Base-by-base conservation (phyloP, 2,797 vertebrate genomes). In the Mus caroli region DNA sequence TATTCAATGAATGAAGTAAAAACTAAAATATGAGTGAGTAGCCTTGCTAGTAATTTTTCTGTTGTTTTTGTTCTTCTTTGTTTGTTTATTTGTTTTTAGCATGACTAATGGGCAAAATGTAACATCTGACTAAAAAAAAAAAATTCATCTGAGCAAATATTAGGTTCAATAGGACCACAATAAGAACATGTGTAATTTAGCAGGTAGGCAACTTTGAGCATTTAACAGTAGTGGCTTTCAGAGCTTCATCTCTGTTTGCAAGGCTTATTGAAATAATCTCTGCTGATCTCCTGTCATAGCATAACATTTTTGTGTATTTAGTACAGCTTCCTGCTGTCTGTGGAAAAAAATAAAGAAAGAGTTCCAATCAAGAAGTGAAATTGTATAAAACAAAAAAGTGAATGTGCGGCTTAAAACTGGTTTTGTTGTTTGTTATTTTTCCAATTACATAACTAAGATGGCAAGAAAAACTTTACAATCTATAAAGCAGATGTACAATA, bases 201-300 rank as follows among this genome's bases (percentile, higher is more conserved):
- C 60, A 91, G 90, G 92, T 56, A 97, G 50, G 13, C 43, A 79
- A 88, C 56, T 93, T 94, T 78, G 90, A 3, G 43, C 97, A 52
- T 92, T 92, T 95, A 56, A 94, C 75, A 5, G 15, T 77, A 94
- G 62, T 92, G 15, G 19, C 86, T 97, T 92, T 67, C 40, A 94
- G 77, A 86, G 37, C 52, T 80, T 67, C 78, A 94, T 96, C 94
- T 97, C 95, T 97, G 56, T 97, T 97, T 97, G 54, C 60, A 94
- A 94, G 62, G 75, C 89, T 84, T 92, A 89, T 87, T 95, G 73
- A 95, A 97, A 94, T 78, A 96, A 94, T 52, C 7, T 88, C 64
- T 11, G 28, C 28, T 94, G 83, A 87, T 91, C 96, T 87, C 88
- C 88, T 79, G 58, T 94, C 84, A 71, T 87, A 43, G 11, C 31